Conservation (phyloP, 1,140 invertebrate genomes). For the Sitobion miscanthi region DNA sequence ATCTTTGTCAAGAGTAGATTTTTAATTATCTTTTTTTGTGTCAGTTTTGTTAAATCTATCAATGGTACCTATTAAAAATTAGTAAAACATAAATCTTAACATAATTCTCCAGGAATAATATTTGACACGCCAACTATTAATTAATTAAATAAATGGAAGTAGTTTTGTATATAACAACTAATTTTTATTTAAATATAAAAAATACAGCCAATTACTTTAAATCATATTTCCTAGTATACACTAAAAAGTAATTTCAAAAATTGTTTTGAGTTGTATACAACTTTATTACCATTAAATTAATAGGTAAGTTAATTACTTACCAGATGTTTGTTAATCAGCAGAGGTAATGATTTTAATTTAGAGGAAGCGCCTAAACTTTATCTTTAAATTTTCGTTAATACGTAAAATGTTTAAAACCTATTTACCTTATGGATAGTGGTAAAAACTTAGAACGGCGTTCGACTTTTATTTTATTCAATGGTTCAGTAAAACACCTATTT, state of each 20-base stretch:
- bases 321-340: neutral
- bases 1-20: too few species aligned
- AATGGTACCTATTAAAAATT: neutral
- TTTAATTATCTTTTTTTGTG: neutral
- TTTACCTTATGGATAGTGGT: neutral
- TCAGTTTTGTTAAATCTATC: neutral
- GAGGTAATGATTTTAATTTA: too few species aligned
- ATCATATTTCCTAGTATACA: neutral
- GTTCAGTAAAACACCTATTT: neutral
- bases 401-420: neutral
- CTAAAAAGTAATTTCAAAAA: neutral
- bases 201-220: neutral
- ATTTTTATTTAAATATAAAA: neutral
- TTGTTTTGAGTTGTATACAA: neutral
- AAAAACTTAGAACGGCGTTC: neutral
- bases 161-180: neutral
- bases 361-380: too few species aligned
- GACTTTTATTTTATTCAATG: neutral
- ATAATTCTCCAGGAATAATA: neutral
- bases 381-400: neutral
- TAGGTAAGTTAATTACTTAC: neutral
- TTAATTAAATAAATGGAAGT: neutral
- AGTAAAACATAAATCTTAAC: neutral
- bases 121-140: neutral
- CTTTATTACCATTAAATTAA: neutral